Conservation (phyloP, 2,113 vertebrate genomes). For the Nothocercus nigrocapillus region DNA sequence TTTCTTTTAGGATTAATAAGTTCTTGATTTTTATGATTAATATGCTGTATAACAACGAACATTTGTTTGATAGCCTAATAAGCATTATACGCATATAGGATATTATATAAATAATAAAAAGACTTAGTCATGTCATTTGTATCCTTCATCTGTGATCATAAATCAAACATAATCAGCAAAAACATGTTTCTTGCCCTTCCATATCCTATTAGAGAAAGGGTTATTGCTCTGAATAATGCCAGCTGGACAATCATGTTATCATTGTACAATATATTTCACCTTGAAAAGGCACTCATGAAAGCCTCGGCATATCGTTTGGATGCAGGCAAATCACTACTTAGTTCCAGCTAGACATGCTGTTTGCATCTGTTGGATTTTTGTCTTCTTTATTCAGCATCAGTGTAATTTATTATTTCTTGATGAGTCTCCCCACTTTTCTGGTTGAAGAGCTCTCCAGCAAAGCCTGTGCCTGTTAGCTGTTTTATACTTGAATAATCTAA, state of each 20-base stretch:
- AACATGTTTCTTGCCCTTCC: background rate
- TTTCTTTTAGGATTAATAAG: background rate
- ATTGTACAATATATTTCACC: background rate
- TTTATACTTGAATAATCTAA: background rate
- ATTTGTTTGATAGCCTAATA: background rate
- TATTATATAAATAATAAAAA: background rate
- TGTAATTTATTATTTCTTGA: background rate
- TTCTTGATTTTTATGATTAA: background rate
- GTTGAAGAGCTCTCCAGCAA: background rate
- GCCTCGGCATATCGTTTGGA: background rate
- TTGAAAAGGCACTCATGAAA: background rate
- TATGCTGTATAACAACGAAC: background rate
- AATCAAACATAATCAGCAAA: background rate
- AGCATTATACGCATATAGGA: rapidly evolving
- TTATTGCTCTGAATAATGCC: background rate
- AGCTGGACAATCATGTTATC: background rate
- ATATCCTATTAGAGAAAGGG: background rate
- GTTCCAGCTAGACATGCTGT: background rate
- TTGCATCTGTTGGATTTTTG: background rate
- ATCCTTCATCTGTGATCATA: background rate
- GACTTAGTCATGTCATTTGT: background rate
- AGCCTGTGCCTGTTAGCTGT: background rate
- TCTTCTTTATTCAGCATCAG: background rate
- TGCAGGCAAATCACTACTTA: background rate
- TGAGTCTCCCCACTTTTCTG: background rate